Base-by-base conservation (phyloP, 1,140 invertebrate species). In the Drosophila mayri region DNA sequence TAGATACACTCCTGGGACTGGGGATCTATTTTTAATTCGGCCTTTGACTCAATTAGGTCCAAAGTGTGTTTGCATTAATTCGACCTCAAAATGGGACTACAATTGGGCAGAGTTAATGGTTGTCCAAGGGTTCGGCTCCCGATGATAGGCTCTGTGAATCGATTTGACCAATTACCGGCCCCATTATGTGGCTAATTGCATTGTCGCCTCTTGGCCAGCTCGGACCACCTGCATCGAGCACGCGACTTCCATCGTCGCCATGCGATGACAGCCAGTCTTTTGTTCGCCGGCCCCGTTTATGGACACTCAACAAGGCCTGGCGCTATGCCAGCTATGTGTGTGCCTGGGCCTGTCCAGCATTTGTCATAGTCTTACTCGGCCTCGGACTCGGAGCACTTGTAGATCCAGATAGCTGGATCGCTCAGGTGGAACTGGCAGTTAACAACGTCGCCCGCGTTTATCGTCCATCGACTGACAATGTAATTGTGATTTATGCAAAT, bases 401-500 rank as follows among this genome's bases (percentile, higher is more conserved):
- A 63, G 68, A 68, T 68, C 49, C 49, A 74, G 79, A 38, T 54
- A 41, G 58, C 43, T 22, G 30, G 14, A 58, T 30, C 20, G 22
- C 32, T 70, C 68, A 59, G 68, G 54, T 72, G 44, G 30, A 71
- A 60, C 37, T 72, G 28, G 65, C 49, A 67, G 50, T 67, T 25
- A 70, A 40, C 73, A 67, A 67, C 70, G 85, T 73, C 75, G 61
- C 70, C 46, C 62, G 49, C 57, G 16, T 40, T 61, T 85, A 87
- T 87, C 84, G 80, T 65, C 75, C 75, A 88, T 88, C 84, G 81
- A 81, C 83, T 81, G 84, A 85, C 85, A 85, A 73, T 71, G 81
- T 90, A 88, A 88, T 88, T 88, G 84, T 90, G 86, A 88, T 90
- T 88, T 88, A 88, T 88, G 84, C 81, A 88, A 90, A 88, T 90